Conservation (phyloP, 2,888 invertebrate species). For the Fissipunctia ypsillon region DNA sequence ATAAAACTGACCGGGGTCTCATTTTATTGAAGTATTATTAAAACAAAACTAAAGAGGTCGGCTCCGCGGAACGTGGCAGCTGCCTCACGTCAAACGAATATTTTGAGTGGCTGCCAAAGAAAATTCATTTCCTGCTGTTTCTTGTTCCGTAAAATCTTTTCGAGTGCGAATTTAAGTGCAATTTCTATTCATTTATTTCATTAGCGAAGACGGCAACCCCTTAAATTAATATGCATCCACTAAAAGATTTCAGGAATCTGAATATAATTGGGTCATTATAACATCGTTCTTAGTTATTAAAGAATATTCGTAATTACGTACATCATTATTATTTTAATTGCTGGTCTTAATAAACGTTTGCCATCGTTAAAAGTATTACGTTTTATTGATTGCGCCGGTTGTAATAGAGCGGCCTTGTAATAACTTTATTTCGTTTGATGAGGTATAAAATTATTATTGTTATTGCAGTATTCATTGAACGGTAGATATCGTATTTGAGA, state of each 20-base stretch:
- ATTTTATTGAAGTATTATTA: conserved; percentile 67
- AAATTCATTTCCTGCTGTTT: conserved; percentile 76
- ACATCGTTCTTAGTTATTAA: conserved; percentile 9
- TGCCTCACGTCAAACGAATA: conserved; percentile 70
- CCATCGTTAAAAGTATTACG: conserved; percentile 56
- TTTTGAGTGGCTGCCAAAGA: conserved; percentile 72
- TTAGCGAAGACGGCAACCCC: conserved; percentile 27
- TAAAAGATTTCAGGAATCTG: conserved; percentile 13
- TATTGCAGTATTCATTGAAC: conserved; percentile 30
- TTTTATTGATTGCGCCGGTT: conserved; percentile 54
- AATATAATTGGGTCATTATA: conserved; percentile 44
- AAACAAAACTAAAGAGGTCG: conserved; percentile 70
- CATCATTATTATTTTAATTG: conserved; percentile 64
- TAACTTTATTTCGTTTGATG: conserved; percentile 49
- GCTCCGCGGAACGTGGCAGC: conserved; percentile 56
- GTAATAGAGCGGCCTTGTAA: conserved; percentile 29
- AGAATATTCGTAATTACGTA: conserved; percentile 46
- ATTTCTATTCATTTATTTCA: conserved; percentile 68
- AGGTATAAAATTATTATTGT: conserved; percentile 45
- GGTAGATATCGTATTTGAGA: conserved; percentile 31
- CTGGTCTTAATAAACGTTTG: conserved; percentile 52
- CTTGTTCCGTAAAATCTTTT: conserved; percentile 71
- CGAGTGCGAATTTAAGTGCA: conserved; percentile 60
- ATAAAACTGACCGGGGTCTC: conserved; percentile 40
- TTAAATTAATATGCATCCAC: conserved; percentile 32